Base-by-base conservation (phyloP, 1,140 invertebrate species). In the Akabosia matsudoensis region DNA sequence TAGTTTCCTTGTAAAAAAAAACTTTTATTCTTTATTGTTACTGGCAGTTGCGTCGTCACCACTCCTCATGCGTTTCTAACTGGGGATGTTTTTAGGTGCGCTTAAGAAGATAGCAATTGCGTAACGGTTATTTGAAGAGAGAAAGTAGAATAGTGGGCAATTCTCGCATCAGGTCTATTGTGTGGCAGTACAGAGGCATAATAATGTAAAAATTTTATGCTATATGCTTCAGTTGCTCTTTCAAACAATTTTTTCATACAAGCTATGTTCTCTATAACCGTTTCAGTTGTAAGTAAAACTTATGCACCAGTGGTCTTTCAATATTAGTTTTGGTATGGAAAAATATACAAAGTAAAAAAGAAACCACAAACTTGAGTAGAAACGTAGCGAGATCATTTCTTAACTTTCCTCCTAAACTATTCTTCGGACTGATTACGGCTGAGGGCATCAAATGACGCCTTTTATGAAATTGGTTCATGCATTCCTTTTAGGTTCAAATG, bases 121-220 rank as follows among this genome's bases (percentile, higher is more conserved):
- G 54, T 22, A 24, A 24, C 24, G 54, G 7, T 56, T 56, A 16
- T 56, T 56, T 56, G 7, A 13, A 56, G n/a, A n/a, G n/a, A n/a
- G n/a, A 56, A 56, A 56, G 54, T 56, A 22, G 54, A 56, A 45
- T 45, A 18, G 37, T 45, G 37, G 18, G 37, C 37, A 45, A 10
- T 45, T 18, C n/a, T n/a, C n/a, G n/a, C n/a, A n/a, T 45, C 37
- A 45, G 7, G 7, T 45, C 37, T 56, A 3, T 56, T 56, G 54
- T 24, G 22, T 56, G 22, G 4, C 24, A 3, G 10, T 56, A 16
- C n/a, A 56, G 7, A 67, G 13, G 22, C 3, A 67, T 67, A 28
- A 67, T 67, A 67, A 67, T 67, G 7, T 67, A 67, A n/a, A n/a
- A 30, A 67, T 67, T 28, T 67, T 67, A 67, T 67, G 61, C 61